These are phyloP conservation scores for Nannoperca australis DNA, from an alignment of 2,797 vertebrate genomes.

Conservation along the genomic window DNA sequence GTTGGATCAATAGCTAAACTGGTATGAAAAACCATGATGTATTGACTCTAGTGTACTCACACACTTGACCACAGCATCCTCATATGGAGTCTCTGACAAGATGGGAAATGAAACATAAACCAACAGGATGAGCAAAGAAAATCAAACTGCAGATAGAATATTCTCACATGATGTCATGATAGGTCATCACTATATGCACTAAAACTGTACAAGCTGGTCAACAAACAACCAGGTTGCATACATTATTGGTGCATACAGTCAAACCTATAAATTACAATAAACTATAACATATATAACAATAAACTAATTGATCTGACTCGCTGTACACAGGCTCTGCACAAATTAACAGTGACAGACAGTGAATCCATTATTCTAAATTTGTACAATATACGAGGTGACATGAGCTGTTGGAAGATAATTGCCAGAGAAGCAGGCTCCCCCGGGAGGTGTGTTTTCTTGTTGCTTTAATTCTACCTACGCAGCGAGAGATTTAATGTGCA, in stretches of 20 bases:
- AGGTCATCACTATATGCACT: neutral
- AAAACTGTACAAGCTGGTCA: neutral
- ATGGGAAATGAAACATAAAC: slow-evolving; percentile 19
- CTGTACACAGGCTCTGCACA: slow-evolving; percentile 24
- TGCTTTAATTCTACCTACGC: slow-evolving; percentile 71
- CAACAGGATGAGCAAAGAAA: neutral
- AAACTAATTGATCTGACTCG: slow-evolving; percentile 38
- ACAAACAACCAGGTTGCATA: neutral
- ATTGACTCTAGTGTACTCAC: slow-evolving; percentile 1
- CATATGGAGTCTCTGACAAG: slow-evolving; percentile 1
- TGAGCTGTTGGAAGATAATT: slow-evolving; percentile 70
- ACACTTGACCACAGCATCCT: slow-evolving; percentile 7
- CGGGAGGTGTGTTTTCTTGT: slow-evolving; percentile 58
- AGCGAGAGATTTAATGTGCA: slow-evolving; percentile 66
- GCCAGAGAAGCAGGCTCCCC: slow-evolving; percentile 59
- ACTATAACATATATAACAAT: slow-evolving; percentile 14
- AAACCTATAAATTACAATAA: slow-evolving; percentile 37
- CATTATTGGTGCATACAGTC: slow-evolving; percentile 1
- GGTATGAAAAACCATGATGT: slow-evolving; percentile 1
- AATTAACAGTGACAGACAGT: slow-evolving; percentile 52
- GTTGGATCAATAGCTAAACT: slow-evolving; percentile 1
- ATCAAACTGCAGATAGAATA: neutral
- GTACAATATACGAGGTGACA: slow-evolving; percentile 44
- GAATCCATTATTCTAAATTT: slow-evolving; percentile 61
- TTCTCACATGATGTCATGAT: too few relatives aligned